phyloP scores from a whole-genome alignment of 2,113 vertebrate genomes.

The Oceanites oceanicus region DNA sequence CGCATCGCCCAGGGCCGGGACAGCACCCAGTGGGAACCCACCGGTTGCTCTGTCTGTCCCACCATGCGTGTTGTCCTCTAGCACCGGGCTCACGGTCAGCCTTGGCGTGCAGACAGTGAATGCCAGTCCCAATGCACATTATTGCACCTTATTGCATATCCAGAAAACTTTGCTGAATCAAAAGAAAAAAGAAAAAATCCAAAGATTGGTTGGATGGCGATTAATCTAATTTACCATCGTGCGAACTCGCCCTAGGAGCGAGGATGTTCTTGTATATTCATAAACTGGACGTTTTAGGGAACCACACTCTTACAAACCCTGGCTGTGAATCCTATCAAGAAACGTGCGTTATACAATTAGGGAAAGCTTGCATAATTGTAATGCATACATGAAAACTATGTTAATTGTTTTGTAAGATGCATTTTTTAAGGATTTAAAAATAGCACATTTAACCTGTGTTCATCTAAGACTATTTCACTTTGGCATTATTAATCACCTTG shows the following conservation, averaged over 20 bases:
- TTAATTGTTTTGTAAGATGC: not conserved
- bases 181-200: too few species aligned
- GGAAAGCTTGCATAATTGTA: not conserved
- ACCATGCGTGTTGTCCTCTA: not conserved
- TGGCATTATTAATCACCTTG: not conserved
- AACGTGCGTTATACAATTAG: too few species aligned
- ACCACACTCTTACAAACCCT: too few species aligned
- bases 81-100: not conserved
- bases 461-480: not conserved
- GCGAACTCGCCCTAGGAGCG: not conserved
- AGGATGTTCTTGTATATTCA: not conserved
- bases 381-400: not conserved
- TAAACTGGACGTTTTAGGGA: not conserved
- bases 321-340: not conserved
- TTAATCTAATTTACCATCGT: too few species aligned
- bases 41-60: not conserved
- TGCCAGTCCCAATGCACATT: rapidly evolving
- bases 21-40: not conserved
- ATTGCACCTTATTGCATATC: too few species aligned
- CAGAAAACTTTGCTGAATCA: not conserved
- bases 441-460: not conserved
- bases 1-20: rapidly evolving
- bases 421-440: not conserved
- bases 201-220: not conserved
- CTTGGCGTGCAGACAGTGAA: not conserved